These are phyloP conservation scores for Paedocypris sp. DNA, from an alignment of 2,113 vertebrate genomes.

Conservation along the genomic window DNA sequence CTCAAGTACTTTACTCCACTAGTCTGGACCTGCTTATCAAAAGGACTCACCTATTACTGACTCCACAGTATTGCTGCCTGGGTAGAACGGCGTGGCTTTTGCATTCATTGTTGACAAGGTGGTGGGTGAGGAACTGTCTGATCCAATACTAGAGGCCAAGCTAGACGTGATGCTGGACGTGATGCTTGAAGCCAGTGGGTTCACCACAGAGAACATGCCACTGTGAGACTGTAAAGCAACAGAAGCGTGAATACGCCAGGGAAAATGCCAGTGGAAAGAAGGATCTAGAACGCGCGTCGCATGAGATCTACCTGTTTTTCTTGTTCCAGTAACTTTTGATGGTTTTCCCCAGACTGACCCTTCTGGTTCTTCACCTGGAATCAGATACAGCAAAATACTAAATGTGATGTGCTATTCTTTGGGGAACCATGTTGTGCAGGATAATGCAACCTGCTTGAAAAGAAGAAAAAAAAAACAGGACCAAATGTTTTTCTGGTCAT, in stretches of 20 bases:
- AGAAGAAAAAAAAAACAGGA: not conserved
- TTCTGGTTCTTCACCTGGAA: slow-evolving; percentile 69
- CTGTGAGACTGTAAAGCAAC: slow-evolving; percentile 66
- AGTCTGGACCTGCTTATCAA: no score
- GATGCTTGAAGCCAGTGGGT: slow-evolving; percentile 73
- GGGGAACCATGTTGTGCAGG: not conserved
- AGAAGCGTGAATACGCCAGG: no score
- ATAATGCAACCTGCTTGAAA: not conserved
- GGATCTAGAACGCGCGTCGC: not conserved
- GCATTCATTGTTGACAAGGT: slow-evolving; percentile 68
- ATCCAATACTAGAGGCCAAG: slow-evolving; percentile 78
- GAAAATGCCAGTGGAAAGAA: not conserved
- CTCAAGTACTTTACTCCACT: no score
- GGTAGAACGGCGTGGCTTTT: slow-evolving; percentile 69
- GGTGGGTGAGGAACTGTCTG: slow-evolving; percentile 77
- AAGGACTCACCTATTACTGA: slow-evolving; percentile 71
- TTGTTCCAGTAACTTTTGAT: slow-evolving; percentile 68
- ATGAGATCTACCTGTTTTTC: slow-evolving; percentile 58
- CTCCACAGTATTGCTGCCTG: slow-evolving; percentile 73
- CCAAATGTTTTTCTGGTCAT: not conserved
- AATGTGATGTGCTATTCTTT: not conserved
- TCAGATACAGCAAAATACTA: slow-evolving; percentile 24
- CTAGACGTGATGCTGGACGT: slow-evolving; percentile 81
- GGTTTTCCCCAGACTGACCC: slow-evolving; percentile 52
- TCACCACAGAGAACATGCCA: slow-evolving; percentile 68